Conservation (phyloP, 2,888 invertebrate species). For the Endomychus coccineus region DNA sequence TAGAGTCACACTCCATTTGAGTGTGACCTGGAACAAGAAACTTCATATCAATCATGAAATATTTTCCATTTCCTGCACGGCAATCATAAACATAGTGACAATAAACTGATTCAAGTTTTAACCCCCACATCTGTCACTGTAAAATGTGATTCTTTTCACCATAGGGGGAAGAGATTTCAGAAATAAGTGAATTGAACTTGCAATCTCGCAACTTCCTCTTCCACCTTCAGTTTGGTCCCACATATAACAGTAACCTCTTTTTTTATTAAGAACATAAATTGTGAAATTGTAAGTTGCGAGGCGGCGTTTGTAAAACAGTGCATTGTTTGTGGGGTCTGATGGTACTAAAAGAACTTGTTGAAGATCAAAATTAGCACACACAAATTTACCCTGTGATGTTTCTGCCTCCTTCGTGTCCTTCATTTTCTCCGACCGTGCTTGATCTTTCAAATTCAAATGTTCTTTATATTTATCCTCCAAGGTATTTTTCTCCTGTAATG, state of each 20-base stretch:
- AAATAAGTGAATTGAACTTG: slow-evolving; percentile 17
- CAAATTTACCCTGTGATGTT: too few relatives aligned
- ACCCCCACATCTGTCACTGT: slow-evolving; percentile 28
- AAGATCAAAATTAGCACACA: slow-evolving; percentile 25
- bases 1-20: too few relatives aligned
- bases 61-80: slow-evolving; percentile 20
- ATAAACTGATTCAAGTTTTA: slow-evolving; percentile 28
- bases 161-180: slow-evolving; percentile 21
- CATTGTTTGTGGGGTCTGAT: slow-evolving; percentile 19
- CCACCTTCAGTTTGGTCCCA: slow-evolving; percentile 24
- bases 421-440: too few relatives aligned
- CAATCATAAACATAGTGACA: slow-evolving; percentile 22
- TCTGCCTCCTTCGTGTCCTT: too few relatives aligned
- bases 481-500: too few relatives aligned
- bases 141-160: slow-evolving; percentile 20
- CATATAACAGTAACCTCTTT: slow-evolving; percentile 23
- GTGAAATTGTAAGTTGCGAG: slow-evolving; percentile 20
- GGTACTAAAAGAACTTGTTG: slow-evolving; percentile 21
- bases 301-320: slow-evolving; percentile 21
- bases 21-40: too few relatives aligned
- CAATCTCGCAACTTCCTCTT: slow-evolving; percentile 25
- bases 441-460: too few relatives aligned
- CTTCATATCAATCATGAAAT: too few relatives aligned
- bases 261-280: slow-evolving; percentile 19
- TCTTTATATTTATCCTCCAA: too few relatives aligned